These are phyloP conservation scores for Theonella swinhoei DNA, from an alignment of 37 sponge, comb jelly and placozoan species.

Conservation along the genomic window DNA sequence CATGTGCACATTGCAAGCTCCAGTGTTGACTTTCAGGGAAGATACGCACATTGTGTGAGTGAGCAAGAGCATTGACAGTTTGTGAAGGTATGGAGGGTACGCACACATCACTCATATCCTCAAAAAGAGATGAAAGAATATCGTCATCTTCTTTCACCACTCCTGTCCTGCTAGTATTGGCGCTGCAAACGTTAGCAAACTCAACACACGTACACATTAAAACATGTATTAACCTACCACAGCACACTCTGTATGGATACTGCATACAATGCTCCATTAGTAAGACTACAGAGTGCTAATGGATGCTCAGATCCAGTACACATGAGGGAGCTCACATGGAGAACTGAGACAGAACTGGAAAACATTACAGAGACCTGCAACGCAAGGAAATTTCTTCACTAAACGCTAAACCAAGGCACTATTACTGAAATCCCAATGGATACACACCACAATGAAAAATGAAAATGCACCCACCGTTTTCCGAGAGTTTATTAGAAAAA, in stretches of 20 bases:
- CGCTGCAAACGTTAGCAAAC: neutral
- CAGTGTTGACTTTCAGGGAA: neutral
- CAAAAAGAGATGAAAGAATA: neutral
- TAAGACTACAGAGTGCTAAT: constrained; percentile 5
- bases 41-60: neutral
- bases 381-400: neutral
- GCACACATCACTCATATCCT: neutral
- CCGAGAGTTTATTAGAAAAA: neutral
- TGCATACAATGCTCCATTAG: neutral
- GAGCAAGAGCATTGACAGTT: neutral
- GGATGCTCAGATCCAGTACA: neutral
- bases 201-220: neutral
- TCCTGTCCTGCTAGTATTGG: neutral
- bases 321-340: neutral
- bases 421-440: too few species aligned
- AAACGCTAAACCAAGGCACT: too few species aligned
- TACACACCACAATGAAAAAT: too few species aligned
- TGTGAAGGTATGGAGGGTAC: neutral
- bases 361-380: constrained; percentile 12
- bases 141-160: neutral
- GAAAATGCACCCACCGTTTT: neutral
- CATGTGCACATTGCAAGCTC: neutral
- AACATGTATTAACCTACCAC: neutral
- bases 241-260: neutral
- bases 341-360: neutral